Conservation (phyloP, 2,113 vertebrate species). For the Colaptes auratus region DNA sequence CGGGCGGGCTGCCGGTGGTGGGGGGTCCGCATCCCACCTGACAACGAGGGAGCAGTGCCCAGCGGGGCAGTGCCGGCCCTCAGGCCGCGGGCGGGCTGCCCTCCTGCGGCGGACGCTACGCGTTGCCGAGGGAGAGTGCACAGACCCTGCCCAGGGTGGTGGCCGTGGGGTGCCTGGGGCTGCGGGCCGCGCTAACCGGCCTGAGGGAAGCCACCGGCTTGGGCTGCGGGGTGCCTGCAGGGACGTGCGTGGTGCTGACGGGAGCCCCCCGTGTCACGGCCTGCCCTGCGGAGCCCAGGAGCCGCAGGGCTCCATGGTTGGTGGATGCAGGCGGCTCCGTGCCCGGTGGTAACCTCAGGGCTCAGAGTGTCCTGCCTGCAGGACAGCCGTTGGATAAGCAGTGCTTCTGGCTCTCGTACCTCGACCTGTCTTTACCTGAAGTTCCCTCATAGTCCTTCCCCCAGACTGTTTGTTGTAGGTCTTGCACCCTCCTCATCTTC, state of each 20-base stretch:
- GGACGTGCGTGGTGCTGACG: not conserved
- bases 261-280: not conserved
- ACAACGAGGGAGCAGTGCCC: not conserved
- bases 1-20: not conserved
- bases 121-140: too few species aligned
- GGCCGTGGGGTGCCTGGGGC: not conserved
- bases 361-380: accelerated
- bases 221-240: not conserved
- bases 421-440: accelerated
- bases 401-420: not conserved
- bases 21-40: not conserved
- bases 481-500: accelerated
- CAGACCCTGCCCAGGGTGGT: too few species aligned
- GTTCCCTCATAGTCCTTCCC: accelerated
- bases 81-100: not conserved
- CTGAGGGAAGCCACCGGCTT: not conserved
- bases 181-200: not conserved
- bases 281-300: not conserved
- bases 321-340: too few species aligned
- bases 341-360: not conserved
- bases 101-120: not conserved
- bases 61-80: not conserved
- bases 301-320: not conserved
- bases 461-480: accelerated
- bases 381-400: accelerated